Base-by-base conservation (phyloP, 2,797 vertebrate genomes). In the Myioborus melanocephalus region DNA sequence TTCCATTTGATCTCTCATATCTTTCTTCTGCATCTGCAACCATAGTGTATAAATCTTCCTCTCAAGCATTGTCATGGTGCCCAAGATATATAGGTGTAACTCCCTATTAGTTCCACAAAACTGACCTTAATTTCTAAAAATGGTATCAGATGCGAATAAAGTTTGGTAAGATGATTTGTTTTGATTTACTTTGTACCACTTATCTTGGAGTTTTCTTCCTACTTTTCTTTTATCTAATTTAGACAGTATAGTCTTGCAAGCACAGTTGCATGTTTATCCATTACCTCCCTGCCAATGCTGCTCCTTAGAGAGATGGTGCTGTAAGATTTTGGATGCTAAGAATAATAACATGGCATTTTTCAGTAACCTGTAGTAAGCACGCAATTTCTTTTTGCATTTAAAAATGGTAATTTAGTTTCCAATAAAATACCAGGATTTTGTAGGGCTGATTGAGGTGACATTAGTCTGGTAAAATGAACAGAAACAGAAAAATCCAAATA, bases 1-100 rank as follows among this genome's bases (percentile, higher is more conserved):
- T 98, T 98, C 98, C 98, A 98, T 98, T 98, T 99, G 98, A 99
- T 99, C 98, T 98, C 95, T 96, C 98, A 96, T 98, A 98, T 99
- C 98, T 98, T 96, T 97, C 97, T 97, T 97, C 98, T 97, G 98
- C 98, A 98, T 99, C 98, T 98, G 98, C 97, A 97, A 98, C 98
- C 98, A 96, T 96, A 98, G 97, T 97, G 98, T 98, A 99, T 99
- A 99, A 99, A 99, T 99, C 98, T 99, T 98, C 98, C 97, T 96
- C 98, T 98, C 98, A 98, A 83, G 97, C 97, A 97, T 97, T 98
- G 98, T 98, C 98, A 98, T 96, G 94, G 96, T 97, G 97, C 97
- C 97, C 97, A 98, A 98, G 98, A 98, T 98, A 98, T 98, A 98
- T 98, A 98, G 97, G 97, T 97, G 97, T 98, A 98, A 97, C 97